Conservation (phyloP, 2,113 vertebrate species). For the Ploceus nigricollis region DNA sequence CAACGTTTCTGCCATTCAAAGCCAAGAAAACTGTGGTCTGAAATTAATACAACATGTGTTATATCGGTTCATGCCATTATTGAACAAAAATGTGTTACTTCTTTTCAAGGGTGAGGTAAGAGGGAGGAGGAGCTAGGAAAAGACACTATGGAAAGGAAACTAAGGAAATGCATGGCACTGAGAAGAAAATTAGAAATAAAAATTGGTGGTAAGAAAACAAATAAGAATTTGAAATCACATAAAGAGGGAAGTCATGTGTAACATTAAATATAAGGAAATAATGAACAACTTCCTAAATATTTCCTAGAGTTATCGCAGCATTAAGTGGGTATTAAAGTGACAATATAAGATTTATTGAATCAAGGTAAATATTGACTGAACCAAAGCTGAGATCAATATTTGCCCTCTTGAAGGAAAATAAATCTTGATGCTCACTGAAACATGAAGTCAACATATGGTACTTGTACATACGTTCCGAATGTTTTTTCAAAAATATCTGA, state of each 20-base stretch:
- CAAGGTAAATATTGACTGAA: slow-evolving; percentile 62
- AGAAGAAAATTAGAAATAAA: slow-evolving; percentile 19
- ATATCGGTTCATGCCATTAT: not conserved
- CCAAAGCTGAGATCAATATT: slow-evolving; percentile 61
- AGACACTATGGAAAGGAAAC: not conserved
- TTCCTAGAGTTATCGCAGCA: slow-evolving; percentile 49
- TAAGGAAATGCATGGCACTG: not conserved
- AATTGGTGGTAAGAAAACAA: not conserved
- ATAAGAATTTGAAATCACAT: not conserved
- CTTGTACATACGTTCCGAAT: slow-evolving; percentile 18
- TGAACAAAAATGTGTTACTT: not conserved
- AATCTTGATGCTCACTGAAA: slow-evolving; percentile 59
- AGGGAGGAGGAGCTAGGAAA: not conserved
- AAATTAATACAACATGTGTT: not conserved
- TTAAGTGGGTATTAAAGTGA: slow-evolving; percentile 53
- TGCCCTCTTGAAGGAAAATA: slow-evolving; percentile 57
- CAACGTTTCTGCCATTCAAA: slow-evolving; percentile 98
- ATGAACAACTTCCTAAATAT: slow-evolving; percentile 61
- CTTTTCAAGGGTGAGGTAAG: not conserved
- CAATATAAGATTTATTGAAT: slow-evolving; percentile 61
- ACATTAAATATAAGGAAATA: slow-evolving; percentile 48
- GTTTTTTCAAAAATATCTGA: slow-evolving; percentile 31
- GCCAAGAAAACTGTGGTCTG: slow-evolving; percentile 96
- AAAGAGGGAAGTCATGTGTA: not conserved
- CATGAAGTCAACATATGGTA: slow-evolving; percentile 53